Evolutionary conservation across 1,140 invertebrate genomes (phyloP), one percentile per base, ranked within the genome.

Genomic region (Drosophila setifemur): DNA sequence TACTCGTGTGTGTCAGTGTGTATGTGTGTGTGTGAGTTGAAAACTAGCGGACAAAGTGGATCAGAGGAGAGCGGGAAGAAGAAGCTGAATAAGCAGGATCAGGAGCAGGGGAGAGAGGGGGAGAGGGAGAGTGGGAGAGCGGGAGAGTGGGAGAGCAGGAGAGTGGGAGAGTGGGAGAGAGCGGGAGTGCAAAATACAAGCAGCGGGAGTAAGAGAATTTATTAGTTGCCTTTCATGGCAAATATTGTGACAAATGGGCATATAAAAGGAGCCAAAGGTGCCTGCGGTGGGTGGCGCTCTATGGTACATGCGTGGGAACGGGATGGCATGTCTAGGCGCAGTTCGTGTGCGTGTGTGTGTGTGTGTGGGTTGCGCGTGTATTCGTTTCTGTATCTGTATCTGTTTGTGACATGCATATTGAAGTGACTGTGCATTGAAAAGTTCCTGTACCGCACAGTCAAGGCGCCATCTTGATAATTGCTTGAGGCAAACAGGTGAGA

Each of bases 161-260:
- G n/a, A n/a, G n/a, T n/a, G n/a, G n/a, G n/a, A n/a, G n/a, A n/a
- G n/a, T n/a, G n/a, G n/a, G n/a, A n/a, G n/a, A n/a, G n/a, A n/a
- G n/a, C n/a, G n/a, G n/a, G n/a, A n/a, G n/a, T n/a, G 40, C n/a
- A 3, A 29, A 7, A 54, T 39, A 25, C 55, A 31, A 16, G 54
- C 19, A 48, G 57, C 43, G 42, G n/a, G 25, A 73, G 52, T 69
- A 78, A 81, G 70, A 75, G 76, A 78, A 81, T 81, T 78, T 78
- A 81, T 81, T 78, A 78, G 75, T 78, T 81, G 76, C 76, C 75
- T 81, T 78, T 78, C 71, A 79, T 53, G 54, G 64, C 76, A 81
- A 79, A 79, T 79, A 82, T 83, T 82, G 74, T 73, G 78, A 85
- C 78, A 83, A 83, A 83, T 82, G 71, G 60, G 61, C 43, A 83